phyloP scores from a whole-genome alignment of 1,140 invertebrate genomes.

The Euglossa dilemma region DNA sequence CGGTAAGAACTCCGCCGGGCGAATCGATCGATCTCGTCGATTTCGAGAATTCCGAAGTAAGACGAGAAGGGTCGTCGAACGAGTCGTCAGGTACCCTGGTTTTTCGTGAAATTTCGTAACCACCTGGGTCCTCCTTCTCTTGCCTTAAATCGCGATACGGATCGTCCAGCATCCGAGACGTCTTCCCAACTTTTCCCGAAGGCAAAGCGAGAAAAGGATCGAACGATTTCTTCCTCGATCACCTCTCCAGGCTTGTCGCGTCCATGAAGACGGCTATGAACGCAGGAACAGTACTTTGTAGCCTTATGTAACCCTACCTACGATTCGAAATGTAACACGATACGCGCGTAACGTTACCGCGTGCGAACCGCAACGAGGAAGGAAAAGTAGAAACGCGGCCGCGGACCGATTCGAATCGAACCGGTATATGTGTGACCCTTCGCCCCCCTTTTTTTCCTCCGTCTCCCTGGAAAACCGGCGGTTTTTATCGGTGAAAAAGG shows the following conservation, averaged over 20 bases:
- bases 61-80: slow-evolving; percentile 76
- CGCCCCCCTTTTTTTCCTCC: slow-evolving; percentile 38
- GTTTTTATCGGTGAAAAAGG: slow-evolving; percentile 40
- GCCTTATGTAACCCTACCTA: slow-evolving; percentile 51
- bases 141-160: slow-evolving; percentile 30
- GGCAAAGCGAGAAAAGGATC: no score
- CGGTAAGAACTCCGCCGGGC: slow-evolving; percentile 44
- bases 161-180: slow-evolving; percentile 27
- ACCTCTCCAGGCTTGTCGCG: not conserved
- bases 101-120: slow-evolving; percentile 37
- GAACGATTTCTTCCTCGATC: not conserved
- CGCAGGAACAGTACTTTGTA: slow-evolving; percentile 39
- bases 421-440: slow-evolving; percentile 43
- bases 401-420: slow-evolving; percentile 68
- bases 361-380: slow-evolving; percentile 63
- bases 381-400: slow-evolving; percentile 57
- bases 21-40: slow-evolving; percentile 40
- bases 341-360: slow-evolving; percentile 66
- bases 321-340: slow-evolving; percentile 61
- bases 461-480: slow-evolving; percentile 38
- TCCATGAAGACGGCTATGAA: not conserved
- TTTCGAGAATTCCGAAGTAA: slow-evolving; percentile 67
- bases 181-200: not conserved
- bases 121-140: slow-evolving; percentile 51
- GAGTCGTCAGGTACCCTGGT: slow-evolving; percentile 54